These are phyloP conservation scores for Eurosta solidaginis DNA, from an alignment of 1,140 invertebrate genomes.

Conservation along the genomic window DNA sequence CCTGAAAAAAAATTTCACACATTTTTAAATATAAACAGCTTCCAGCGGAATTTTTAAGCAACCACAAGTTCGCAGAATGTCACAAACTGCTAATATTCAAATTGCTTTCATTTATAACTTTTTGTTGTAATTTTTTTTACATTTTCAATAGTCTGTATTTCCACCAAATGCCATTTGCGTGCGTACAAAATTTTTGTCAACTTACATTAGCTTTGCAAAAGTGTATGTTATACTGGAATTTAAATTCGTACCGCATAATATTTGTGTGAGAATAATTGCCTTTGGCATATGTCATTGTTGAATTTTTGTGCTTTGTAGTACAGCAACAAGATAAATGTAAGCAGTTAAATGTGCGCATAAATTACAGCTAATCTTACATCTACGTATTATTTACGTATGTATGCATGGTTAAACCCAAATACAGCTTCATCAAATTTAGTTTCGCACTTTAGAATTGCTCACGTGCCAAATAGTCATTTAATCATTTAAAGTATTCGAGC, in stretches of 20 bases:
- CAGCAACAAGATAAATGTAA: too few species aligned
- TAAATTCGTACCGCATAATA: not conserved
- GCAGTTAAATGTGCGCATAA: not conserved
- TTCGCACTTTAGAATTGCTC: not conserved
- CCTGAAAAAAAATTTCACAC: too few species aligned
- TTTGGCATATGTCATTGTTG: constrained; percentile 4
- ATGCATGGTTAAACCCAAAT: not conserved
- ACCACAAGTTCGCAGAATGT: too few species aligned
- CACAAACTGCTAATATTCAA: too few species aligned
- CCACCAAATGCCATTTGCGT: not conserved
- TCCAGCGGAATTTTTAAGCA: too few species aligned
- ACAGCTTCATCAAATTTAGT: not conserved
- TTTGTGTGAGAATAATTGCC: not conserved
- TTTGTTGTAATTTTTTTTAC: not conserved
- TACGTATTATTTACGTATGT: not conserved
- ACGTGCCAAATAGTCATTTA: constrained; percentile 14
- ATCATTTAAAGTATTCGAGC: not conserved
- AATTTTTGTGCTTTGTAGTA: not conserved
- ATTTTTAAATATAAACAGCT: too few species aligned
- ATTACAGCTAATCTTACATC: not conserved
- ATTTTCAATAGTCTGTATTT: too few species aligned
- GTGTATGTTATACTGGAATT: not conserved
- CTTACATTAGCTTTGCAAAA: constrained; percentile 6
- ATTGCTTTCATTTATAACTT: not conserved
- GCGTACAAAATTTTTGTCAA: not conserved